Evolutionary conservation across 2,797 vertebrate genomes (phyloP).

Genomic region (Chloroceryle amazona): DNA sequence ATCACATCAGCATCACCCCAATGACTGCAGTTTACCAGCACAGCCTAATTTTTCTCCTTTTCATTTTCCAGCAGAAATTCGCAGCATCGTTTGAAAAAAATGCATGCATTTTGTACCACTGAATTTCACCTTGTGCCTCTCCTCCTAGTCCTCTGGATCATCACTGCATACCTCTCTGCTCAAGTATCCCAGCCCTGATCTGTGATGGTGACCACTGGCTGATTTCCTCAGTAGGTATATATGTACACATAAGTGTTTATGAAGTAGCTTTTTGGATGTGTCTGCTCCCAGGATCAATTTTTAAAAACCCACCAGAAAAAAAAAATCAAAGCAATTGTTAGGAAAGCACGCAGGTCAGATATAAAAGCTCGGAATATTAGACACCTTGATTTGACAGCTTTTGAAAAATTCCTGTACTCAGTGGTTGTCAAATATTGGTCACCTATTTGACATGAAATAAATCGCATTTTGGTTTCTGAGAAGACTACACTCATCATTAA

Average conservation of each 20-base stretch:
- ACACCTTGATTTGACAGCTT: background rate
- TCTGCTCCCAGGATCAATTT: background rate
- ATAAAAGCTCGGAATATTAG: background rate
- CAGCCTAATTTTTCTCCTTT: background rate
- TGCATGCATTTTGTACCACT: background rate
- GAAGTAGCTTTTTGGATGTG: background rate
- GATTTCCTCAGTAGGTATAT: background rate
- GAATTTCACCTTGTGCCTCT: background rate
- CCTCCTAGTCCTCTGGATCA: background rate
- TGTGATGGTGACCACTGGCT: background rate
- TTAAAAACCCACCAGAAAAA: background rate
- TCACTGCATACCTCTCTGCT: background rate
- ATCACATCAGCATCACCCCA: background rate
- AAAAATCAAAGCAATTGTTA: background rate
- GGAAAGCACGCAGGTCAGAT: background rate
- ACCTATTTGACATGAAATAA: slow-evolving; percentile 28
- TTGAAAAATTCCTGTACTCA: slow-evolving; percentile 1
- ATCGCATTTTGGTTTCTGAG: background rate
- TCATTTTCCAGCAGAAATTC: background rate
- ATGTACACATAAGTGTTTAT: accelerated
- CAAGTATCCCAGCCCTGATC: background rate
- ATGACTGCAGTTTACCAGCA: background rate
- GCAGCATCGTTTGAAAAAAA: background rate
- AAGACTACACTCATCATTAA: slow-evolving; percentile 9
- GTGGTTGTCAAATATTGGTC: background rate